Percentiles rank a stretch among this genome's conserved stretches.
These are phyloP conservation scores for Trichonephila clavata DNA, from an alignment of 1,140 invertebrate species.

Conservation along the genomic window DNA sequence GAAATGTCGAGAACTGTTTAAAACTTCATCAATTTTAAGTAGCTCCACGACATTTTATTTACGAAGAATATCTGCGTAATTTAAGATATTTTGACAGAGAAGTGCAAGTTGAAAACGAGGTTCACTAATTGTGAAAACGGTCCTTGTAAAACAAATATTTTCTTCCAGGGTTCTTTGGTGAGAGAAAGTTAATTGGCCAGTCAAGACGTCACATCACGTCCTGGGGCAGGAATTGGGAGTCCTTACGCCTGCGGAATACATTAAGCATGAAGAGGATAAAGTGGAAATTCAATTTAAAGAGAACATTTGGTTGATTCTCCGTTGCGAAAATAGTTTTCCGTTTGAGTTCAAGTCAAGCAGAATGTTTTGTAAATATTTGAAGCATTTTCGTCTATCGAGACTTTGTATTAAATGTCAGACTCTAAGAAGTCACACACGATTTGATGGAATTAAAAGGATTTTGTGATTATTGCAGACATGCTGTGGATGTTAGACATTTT, in stretches of 20 bases:
- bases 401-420: not conserved
- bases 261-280: conserved; percentile 4
- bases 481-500: too few species aligned
- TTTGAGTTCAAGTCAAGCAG: conserved; percentile 3
- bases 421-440: not conserved
- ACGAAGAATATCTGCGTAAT: not conserved
- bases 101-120: not conserved
- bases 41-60: not conserved
- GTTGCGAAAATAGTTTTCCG: conserved; percentile 22
- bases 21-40: too few species aligned
- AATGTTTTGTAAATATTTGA: conserved; percentile 15
- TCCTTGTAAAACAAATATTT: conserved; percentile 64
- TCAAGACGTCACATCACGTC: conserved; percentile 57
- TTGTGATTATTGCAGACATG: not conserved
- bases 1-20: too few species aligned
- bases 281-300: conserved; percentile 28
- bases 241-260: conserved; percentile 21
- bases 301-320: conserved; percentile 23
- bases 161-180: conserved; percentile 47
- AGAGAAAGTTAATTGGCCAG: conserved; percentile 63
- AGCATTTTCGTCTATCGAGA: not conserved
- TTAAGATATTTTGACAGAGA: conserved; percentile 25
- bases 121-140: conserved; percentile 9
- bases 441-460: not conserved
- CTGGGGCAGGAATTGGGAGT: conserved; percentile 35